Base-by-base conservation (phyloP, 2,888 invertebrate genomes). In the Nomada hirtipes region DNA sequence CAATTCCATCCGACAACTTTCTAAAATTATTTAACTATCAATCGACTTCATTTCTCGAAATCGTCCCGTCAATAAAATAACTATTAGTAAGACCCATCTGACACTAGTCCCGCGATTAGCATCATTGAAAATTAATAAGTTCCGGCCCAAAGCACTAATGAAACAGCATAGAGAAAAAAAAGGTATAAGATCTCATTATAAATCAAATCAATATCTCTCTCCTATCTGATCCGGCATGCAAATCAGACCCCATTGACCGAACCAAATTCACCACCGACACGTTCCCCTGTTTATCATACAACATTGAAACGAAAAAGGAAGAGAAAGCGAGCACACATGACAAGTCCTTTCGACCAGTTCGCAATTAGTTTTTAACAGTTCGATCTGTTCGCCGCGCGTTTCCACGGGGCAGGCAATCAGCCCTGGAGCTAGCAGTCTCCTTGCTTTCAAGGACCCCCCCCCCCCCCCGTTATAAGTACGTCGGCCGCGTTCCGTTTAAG, bases 281-380 rank as follows among this genome's bases (percentile, higher is more conserved):
- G 78, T 77, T 81, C 63, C 59, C 44, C 60, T 23, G 47, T 59
- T 55, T 18, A 29, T 29, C 10, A 2, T 3, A n/a, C 20, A 60
- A 36, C 36, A 4, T 36, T 36, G 20, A 36, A 29, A 59, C 47
- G 36, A 29, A 61, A 52, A 20, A 23, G 29, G 52, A 61, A 47
- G 2, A 47, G 18, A 15, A 76, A 29, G 63, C 70, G 71, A 23
- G 29, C 29, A 55, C 47, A 70, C 65, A 20, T 29, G 13, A 11
- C 50, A 47, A 10, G 23, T 78, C 75, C 68, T 65, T 26, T 76
- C 63, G 81, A 78, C 74, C 76, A 57, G 52, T 29, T 77, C 69
- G 86, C 86, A 88, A 88, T 88, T 88, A 88, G 76, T 85, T 85
- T 88, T 81, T 81, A 86, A 86, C 88, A 76, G 85, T 85, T 85